phyloP scores from a whole-genome alignment of 2,888 invertebrate species.

The Agapetus fuscipes region DNA sequence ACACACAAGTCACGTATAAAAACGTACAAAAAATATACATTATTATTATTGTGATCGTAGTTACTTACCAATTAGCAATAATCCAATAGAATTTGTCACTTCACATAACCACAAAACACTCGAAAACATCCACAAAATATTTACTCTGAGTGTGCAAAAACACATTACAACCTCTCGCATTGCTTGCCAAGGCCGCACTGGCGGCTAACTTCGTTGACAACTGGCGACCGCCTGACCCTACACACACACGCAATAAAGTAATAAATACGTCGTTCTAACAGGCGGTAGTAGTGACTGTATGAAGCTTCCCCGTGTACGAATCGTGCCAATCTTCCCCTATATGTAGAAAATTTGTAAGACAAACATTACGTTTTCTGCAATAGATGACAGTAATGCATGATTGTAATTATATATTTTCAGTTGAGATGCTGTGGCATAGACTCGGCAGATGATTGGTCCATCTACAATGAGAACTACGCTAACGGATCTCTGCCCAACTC shows the following conservation, averaged over 20 bases:
- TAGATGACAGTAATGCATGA: too few species aligned
- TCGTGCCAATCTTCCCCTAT: conserved; percentile 1
- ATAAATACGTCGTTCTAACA: not conserved
- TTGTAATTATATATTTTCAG: too few species aligned
- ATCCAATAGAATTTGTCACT: not conserved
- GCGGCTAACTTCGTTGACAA: not conserved
- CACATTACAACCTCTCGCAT: not conserved
- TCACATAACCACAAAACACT: not conserved
- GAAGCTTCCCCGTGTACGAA: conserved; percentile 2
- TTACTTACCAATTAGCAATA: conserved; percentile 1
- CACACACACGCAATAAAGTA: not conserved
- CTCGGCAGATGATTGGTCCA: conserved; percentile 51
- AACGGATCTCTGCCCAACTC: conserved; percentile 38
- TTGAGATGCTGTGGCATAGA: conserved; percentile 59
- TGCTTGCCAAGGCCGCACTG: not conserved
- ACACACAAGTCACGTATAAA: not conserved
- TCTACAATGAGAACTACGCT: conserved; percentile 21
- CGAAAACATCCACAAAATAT: not conserved
- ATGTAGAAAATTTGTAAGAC: too few species aligned
- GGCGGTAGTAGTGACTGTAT: not conserved
- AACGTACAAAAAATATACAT: not conserved
- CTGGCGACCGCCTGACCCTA: not conserved
- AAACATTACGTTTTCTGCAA: too few species aligned
- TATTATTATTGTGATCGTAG: not conserved
- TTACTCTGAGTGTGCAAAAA: not conserved